Conservation (phyloP, 64 coral and sea anemone genomes). For the Anthopleura sola region DNA sequence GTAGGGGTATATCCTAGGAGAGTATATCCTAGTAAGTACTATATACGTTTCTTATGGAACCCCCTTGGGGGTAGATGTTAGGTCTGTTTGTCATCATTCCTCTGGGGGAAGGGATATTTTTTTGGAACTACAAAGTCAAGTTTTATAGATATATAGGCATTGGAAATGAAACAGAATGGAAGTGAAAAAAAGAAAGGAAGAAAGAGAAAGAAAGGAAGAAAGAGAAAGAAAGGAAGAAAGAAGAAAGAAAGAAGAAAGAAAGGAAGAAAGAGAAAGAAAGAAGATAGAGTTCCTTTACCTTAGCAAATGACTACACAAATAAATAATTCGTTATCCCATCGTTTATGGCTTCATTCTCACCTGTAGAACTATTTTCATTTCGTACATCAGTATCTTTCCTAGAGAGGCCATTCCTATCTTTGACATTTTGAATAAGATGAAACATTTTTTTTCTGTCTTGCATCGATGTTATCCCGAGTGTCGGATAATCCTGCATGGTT, state of each 20-base stretch:
- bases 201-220: not conserved
- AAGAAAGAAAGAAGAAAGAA: not conserved
- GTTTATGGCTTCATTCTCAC: not conserved
- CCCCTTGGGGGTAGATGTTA: too few species aligned
- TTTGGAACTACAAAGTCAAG: too few species aligned
- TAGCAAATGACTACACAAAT: not conserved
- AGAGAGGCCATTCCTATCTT: constrained; percentile 1
- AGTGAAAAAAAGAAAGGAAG: not conserved
- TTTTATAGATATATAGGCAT: too few species aligned
- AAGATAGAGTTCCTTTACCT: not conserved
- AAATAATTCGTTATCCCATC: not conserved
- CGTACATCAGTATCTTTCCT: not conserved
- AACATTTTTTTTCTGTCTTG: constrained; percentile 72
- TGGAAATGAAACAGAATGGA: not conserved
- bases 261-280: too few species aligned
- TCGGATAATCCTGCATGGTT: constrained; percentile 89
- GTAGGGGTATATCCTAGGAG: too few species aligned
- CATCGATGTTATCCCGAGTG: constrained; percentile 73
- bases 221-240: not conserved
- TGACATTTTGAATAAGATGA: constrained; percentile 71
- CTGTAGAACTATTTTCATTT: not conserved
- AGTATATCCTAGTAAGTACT: too few species aligned
- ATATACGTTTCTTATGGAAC: too few species aligned
- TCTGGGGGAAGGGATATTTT: too few species aligned
- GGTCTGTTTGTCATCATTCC: too few species aligned